A percentile compares a stretch with the other conserved stretches of the same genome.
Conservation (phyloP, 2,113 vertebrate species). For the Alectura lathami region DNA sequence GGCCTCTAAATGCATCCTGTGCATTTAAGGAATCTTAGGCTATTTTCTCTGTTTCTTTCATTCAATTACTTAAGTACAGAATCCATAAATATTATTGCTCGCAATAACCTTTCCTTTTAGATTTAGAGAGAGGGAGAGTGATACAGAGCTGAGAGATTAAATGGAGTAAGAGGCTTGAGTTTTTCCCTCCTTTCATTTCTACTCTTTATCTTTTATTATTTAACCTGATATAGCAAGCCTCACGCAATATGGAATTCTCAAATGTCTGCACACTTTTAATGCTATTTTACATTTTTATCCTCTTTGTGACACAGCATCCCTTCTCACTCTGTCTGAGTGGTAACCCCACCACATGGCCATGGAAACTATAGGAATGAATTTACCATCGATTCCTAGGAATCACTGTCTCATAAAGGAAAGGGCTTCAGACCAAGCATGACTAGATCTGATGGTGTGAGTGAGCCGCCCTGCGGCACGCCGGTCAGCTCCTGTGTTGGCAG, state of each 20-base stretch:
- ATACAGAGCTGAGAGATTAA: neutral
- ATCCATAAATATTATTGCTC: neutral
- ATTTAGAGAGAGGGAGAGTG: neutral
- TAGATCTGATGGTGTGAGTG: neutral
- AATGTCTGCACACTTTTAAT: neutral
- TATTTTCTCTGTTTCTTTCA: neutral
- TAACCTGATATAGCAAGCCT: neutral
- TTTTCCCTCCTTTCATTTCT: neutral
- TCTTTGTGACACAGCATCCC: neutral
- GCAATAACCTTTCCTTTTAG: conserved; percentile 3
- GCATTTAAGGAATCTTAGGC: neutral
- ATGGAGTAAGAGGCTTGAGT: neutral
- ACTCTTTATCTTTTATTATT: neutral
- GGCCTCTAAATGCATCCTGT: neutral
- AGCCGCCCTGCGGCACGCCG: neutral
- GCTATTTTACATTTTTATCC: neutral
- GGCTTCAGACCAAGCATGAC: neutral
- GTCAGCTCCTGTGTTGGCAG: neutral
- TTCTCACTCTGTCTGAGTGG: neutral
- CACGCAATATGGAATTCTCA: neutral
- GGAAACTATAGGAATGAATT: neutral
- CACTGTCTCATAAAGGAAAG: neutral
- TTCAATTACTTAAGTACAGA: neutral
- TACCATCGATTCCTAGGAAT: neutral
- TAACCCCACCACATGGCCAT: neutral